Evolutionary conservation across 2,888 invertebrate species (phyloP).

Genomic region (Caenorhabditis sp.): DNA sequence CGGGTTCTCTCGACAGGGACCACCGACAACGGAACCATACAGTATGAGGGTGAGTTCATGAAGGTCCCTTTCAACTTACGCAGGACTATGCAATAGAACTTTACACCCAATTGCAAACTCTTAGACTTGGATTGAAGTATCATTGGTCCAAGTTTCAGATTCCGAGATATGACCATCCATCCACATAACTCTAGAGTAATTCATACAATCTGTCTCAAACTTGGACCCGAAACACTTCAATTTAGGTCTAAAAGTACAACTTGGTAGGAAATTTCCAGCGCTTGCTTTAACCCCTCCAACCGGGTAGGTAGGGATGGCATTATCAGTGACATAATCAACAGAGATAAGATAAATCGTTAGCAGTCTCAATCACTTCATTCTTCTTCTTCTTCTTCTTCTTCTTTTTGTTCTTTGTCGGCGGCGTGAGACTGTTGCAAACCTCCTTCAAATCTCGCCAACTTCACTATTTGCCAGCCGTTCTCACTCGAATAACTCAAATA

Average conservation of each 20-base stretch:
- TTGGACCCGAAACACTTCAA: too few species aligned
- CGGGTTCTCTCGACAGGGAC: slow-evolving; percentile 40
- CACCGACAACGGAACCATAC: slow-evolving; percentile 40
- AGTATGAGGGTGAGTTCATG: slow-evolving; percentile 36
- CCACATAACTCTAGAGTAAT: too few species aligned
- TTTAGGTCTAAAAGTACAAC: too few species aligned
- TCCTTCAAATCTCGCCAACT: slow-evolving; percentile 5
- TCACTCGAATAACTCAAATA: slow-evolving; percentile 28
- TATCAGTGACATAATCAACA: neutral
- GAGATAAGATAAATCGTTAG: slow-evolving; percentile 19
- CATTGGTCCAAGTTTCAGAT: too few species aligned
- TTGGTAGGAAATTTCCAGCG: neutral
- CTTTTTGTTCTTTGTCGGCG: neutral
- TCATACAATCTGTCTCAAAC: too few species aligned
- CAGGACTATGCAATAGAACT: too few species aligned
- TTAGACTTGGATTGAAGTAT: too few species aligned
- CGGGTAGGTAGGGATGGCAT: too few species aligned
- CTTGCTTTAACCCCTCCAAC: slow-evolving; percentile 4
- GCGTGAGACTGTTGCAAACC: neutral
- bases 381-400: slow-evolving; percentile 1
- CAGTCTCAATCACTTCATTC: too few species aligned
- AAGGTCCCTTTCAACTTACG: too few species aligned
- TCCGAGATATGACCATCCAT: too few species aligned
- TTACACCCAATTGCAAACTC: too few species aligned
- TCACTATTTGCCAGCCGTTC: slow-evolving; percentile 39